Conservation (phyloP, 2,113 vertebrate genomes). For the Anas platyrhynchos region DNA sequence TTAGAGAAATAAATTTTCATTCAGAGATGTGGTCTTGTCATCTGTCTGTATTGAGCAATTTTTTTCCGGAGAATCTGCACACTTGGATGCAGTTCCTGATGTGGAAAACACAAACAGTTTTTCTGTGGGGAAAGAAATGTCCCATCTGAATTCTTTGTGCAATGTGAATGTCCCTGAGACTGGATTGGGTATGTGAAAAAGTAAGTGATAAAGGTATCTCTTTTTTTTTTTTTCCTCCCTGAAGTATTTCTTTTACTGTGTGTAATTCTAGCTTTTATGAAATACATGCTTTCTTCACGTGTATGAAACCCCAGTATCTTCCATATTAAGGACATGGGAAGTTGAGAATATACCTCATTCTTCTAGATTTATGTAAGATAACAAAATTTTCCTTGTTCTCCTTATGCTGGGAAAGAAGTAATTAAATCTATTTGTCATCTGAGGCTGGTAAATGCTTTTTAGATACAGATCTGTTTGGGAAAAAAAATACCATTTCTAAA, state of each 20-base stretch:
- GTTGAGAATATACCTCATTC: neutral
- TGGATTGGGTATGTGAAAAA: neutral
- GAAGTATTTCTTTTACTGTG: neutral
- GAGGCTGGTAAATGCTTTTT: neutral
- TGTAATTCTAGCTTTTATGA: neutral
- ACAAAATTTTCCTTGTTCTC: neutral
- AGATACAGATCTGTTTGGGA: neutral
- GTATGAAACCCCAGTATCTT: neutral
- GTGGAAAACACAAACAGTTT: neutral
- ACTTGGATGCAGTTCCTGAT: neutral
- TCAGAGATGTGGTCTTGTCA: neutral
- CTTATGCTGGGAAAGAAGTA: neutral
- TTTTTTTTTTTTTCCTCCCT: neutral
- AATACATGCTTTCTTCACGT: neutral
- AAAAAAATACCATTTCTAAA: neutral
- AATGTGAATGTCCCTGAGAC: neutral
- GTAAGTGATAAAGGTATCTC: neutral
- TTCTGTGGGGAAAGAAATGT: neutral
- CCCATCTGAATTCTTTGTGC: neutral
- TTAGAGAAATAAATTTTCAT: neutral
- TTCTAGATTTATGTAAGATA: neutral
- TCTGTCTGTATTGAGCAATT: neutral
- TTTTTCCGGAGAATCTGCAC: neutral
- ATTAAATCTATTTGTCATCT: neutral
- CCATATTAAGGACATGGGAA: neutral